phyloP scores from a whole-genome alignment of 2,888 invertebrate genomes.

The Melikaiella ostensackeni region DNA sequence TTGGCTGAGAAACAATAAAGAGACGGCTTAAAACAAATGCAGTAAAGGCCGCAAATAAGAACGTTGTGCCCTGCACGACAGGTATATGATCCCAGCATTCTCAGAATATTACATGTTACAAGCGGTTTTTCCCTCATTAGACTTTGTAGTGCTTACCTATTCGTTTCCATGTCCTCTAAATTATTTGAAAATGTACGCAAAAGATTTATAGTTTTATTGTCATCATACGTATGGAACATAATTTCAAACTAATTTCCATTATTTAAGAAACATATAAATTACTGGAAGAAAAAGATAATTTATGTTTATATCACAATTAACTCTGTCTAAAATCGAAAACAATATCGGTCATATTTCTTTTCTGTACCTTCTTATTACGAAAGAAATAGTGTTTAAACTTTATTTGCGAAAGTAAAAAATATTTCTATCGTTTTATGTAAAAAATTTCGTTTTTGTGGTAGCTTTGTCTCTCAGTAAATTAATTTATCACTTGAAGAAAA shows the following conservation, averaged over 20 bases:
- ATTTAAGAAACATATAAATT: no score
- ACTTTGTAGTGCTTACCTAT: neutral
- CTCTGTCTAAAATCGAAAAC: no score
- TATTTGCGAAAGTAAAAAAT: neutral
- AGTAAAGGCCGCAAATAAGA: conserved; percentile 65
- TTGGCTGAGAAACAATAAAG: conserved; percentile 39
- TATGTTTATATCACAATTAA: neutral
- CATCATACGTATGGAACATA: no score
- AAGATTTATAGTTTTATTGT: no score
- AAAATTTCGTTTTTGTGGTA: neutral
- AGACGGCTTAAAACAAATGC: conserved; percentile 61
- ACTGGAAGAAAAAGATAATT: neutral
- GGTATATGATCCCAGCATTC: conserved; percentile 34
- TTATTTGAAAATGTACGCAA: neutral
- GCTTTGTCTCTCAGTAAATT: neutral
- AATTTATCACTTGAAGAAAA: conserved; percentile 10
- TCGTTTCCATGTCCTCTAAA: neutral
- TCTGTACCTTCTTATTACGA: neutral
- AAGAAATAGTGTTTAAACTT: neutral
- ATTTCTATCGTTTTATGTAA: neutral
- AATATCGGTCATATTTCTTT: neutral
- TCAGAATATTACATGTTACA: conserved; percentile 29
- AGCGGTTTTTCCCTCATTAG: conserved; percentile 17
- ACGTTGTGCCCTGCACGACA: conserved; percentile 37
- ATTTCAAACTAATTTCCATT: no score